Percentiles rank a stretch among this genome's conserved stretches.
Conservation (phyloP, 1,140 invertebrate species). For the Aphidius ervi region DNA sequence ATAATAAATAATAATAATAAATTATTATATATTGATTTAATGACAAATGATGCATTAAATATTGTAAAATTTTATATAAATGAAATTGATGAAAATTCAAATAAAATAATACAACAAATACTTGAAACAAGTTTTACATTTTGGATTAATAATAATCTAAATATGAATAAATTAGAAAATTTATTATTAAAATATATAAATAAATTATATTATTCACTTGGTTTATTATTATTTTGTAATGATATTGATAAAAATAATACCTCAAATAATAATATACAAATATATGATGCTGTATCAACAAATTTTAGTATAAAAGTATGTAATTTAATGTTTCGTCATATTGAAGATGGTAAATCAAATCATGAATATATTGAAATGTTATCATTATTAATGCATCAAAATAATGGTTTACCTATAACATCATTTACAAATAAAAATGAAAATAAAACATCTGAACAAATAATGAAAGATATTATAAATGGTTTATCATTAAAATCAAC, state of each 20-base stretch:
- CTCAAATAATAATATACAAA: constrained; percentile 26
- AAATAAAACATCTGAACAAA: constrained; percentile 45
- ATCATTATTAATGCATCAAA: constrained; percentile 43
- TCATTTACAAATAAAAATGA: constrained; percentile 42
- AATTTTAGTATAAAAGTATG: constrained; percentile 50
- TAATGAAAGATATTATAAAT: constrained; percentile 48
- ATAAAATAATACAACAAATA: constrained; percentile 42
- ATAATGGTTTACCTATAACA: constrained; percentile 45
- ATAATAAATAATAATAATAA: constrained; percentile 4
- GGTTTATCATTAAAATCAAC: constrained; percentile 42
- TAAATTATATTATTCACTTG: constrained; percentile 50
- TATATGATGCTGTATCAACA: constrained; percentile 42
- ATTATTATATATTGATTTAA: constrained; percentile 25
- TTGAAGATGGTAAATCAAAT: constrained; percentile 48
- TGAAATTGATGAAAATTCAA: constrained; percentile 45
- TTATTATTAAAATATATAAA: constrained; percentile 47
- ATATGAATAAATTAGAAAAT: constrained; percentile 48
- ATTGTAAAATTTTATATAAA: constrained; percentile 50
- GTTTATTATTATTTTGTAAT: constrained; percentile 47
- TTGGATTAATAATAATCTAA: constrained; percentile 51
- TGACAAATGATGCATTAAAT: constrained; percentile 36
- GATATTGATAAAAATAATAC: constrained; percentile 33
- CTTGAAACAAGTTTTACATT: constrained; percentile 47
- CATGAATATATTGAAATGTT: constrained; percentile 50
- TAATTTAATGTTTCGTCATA: constrained; percentile 43